Evolutionary conservation across 1,140 invertebrate species (phyloP), one percentile per base, ranked within the genome.

Genomic region (Proctacanthus coquilletti): DNA sequence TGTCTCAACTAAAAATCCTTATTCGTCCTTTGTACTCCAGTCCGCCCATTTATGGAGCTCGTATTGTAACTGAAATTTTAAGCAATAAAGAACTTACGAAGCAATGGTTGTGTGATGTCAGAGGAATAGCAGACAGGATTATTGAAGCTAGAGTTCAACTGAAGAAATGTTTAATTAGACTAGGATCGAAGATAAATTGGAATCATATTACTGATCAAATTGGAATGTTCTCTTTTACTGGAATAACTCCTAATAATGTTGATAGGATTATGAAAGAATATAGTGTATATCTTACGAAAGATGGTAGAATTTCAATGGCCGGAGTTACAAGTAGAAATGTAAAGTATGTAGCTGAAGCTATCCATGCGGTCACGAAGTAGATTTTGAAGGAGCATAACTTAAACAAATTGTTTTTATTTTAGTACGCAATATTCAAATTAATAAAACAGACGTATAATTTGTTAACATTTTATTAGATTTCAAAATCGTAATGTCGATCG

Each of bases 211-310:
- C 88, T 32, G 80, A 98, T 60, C 95, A 98, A 69, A 98, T 98
- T 61, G 95, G 95, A 57, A 99, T 99, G 95, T 99, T 98, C 68
- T 98, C 94, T 62, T 99, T 78, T 62, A 98, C 94, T 31, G 95
- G 95, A 40, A 72, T 98, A 46, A 88, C 76, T 36, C 71, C 80
- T 9, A 66, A 81, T 33, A 85, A 98, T 72, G 88, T 82, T 51
- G 88, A 84, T 50, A 76, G 74, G 48, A 64, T 99, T 23, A 94
- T 75, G 0, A 96, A 95, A 53, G 79, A 98, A 10, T 87, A 81
- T 66, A 93, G 88, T 50, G 72, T 99, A 40, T 99, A 96, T 60
- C 63, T 99, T 42, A 99, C 95, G 3, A 97, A 95, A 64, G 95
- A 99, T 67, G 96, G 96, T 1, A 78, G 96, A 48, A 96, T 99